Evolutionary conservation across 2,888 invertebrate species (phyloP).

Genomic region (Tipula unca): DNA sequence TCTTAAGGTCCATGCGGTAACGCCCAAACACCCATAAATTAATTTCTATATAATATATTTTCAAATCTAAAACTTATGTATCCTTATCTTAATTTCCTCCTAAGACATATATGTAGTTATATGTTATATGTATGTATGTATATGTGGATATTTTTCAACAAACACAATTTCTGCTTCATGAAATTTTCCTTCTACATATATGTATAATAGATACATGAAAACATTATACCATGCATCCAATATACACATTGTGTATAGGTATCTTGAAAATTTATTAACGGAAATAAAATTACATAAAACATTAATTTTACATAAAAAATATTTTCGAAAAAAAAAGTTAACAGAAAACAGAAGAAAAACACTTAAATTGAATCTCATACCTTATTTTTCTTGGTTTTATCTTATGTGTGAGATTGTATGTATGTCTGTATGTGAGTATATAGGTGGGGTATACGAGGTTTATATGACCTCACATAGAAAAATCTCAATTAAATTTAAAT

Average conservation of each 20-base stretch:
- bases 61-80: neutral
- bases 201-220: neutral
- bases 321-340: neutral
- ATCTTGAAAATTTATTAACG: neutral
- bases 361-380: neutral
- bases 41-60: neutral
- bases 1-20: no score
- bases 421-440: no score
- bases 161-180: neutral
- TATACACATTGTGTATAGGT: neutral
- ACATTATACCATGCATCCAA: neutral
- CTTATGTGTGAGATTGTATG: neutral
- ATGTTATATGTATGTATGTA: neutral
- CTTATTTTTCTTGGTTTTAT: neutral
- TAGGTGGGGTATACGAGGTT: neutral
- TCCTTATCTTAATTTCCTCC: neutral
- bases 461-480: neutral
- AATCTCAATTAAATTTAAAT: conserved; percentile 8
- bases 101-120: neutral
- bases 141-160: neutral
- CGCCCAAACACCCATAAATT: neutral
- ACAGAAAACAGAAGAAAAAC: neutral
- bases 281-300: conserved; percentile 14
- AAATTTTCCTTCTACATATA: neutral
- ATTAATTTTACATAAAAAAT: neutral